Evolutionary conservation across 2,113 vertebrate species (phyloP).

Genomic region (Urocitellus parryii): DNA sequence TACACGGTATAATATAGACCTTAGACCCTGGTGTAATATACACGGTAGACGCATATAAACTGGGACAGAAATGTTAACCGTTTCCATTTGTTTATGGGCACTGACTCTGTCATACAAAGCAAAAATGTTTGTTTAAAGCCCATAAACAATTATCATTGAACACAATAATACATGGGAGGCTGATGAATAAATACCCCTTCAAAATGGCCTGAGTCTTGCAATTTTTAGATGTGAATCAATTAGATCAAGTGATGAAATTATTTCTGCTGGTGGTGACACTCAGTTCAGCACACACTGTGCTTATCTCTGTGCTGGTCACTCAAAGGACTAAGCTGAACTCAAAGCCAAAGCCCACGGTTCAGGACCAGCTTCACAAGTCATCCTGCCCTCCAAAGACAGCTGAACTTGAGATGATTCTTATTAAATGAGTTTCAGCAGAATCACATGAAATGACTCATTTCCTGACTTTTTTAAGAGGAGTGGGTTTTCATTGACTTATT

Average conservation of each 20-base stretch:
- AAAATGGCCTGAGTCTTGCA: background rate
- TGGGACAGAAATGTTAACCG: constrained; percentile 13
- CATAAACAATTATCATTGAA: constrained; percentile 9
- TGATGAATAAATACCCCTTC: background rate
- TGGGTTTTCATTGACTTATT: constrained; percentile 21
- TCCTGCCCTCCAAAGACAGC: background rate
- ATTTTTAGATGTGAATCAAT: background rate
- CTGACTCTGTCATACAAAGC: constrained; percentile 32
- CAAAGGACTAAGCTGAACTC: background rate
- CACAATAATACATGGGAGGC: background rate
- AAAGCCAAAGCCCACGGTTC: background rate
- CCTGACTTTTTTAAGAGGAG: background rate
- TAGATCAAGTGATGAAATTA: background rate
- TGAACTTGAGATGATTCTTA: background rate
- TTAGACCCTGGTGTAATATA: background rate
- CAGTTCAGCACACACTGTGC: background rate
- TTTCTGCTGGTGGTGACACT: background rate
- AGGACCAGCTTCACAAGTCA: background rate
- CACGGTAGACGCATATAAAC: background rate
- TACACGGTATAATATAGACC: background rate
- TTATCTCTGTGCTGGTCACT: background rate
- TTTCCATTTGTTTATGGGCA: background rate
- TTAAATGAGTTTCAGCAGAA: constrained; percentile 25
- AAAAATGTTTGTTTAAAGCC: constrained; percentile 32
- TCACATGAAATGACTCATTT: constrained; percentile 54